Evolutionary conservation across 2,797 vertebrate genomes (phyloP).

Genomic region (Ibycter americanus): DNA sequence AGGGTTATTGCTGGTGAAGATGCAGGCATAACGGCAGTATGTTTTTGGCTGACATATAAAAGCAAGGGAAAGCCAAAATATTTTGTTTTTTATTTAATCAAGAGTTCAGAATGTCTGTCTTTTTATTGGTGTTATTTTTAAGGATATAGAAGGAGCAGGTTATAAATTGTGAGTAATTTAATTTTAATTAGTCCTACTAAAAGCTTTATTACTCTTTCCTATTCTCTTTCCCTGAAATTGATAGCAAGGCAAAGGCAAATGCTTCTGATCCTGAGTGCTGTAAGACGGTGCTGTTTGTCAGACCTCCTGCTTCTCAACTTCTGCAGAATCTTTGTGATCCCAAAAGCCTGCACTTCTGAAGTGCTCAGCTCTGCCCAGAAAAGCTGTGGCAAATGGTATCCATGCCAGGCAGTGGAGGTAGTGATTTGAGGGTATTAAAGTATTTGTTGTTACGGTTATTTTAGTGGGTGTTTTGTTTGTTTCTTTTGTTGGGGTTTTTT

Average conservation of each 20-base stretch:
- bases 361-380: background rate
- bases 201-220: slow-evolving; percentile 8
- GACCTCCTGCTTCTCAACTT: background rate
- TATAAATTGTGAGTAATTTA: slow-evolving; percentile 25
- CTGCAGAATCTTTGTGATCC: background rate
- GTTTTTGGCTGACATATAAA: background rate
- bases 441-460: background rate
- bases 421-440: background rate
- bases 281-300: background rate
- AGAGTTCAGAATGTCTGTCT: background rate
- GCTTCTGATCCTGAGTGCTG: background rate
- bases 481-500: background rate
- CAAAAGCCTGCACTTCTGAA: background rate
- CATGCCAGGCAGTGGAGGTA: background rate
- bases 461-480: background rate
- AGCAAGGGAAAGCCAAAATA: background rate
- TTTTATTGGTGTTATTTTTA: background rate
- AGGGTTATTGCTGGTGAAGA: background rate
- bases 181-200: slow-evolving; percentile 48
- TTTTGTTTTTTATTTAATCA: background rate
- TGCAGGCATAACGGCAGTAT: fast-evolving
- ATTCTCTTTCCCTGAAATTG: background rate
- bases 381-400: background rate
- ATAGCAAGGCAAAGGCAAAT: background rate
- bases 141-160: background rate